Evolutionary conservation across 2,113 vertebrate genomes (phyloP).

Genomic region (Pelusios castaneus): DNA sequence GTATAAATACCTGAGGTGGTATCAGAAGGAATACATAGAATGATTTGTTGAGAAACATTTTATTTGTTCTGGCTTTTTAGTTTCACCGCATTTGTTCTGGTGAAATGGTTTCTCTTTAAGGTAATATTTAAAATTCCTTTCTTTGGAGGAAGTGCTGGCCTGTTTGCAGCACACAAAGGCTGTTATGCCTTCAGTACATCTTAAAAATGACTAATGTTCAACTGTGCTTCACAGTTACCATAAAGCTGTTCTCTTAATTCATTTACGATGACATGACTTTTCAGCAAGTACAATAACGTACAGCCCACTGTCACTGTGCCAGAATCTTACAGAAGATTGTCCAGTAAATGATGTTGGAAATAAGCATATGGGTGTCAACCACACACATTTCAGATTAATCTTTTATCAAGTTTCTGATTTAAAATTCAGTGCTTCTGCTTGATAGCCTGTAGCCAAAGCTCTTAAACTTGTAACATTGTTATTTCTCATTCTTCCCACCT

Average conservation of each 20-base stretch:
- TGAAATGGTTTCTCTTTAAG: background rate
- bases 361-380: background rate
- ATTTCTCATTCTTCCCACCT: background rate
- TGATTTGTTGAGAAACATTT: background rate
- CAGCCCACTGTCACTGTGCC: background rate
- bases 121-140: background rate
- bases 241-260: background rate
- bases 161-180: background rate
- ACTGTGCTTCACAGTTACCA: conserved; percentile 6
- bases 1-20: background rate
- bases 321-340: background rate
- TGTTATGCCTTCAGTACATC: background rate
- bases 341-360: background rate
- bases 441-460: background rate
- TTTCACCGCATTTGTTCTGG: background rate
- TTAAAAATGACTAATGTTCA: background rate
- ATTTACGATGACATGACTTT: conserved; percentile 22
- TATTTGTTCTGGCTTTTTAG: background rate
- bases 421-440: background rate
- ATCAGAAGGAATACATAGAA: background rate
- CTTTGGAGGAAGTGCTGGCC: background rate
- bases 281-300: background rate
- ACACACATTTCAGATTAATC: background rate
- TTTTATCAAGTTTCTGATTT: background rate
- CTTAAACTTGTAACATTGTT: background rate